Base-by-base conservation (phyloP, 2,888 invertebrate species). In the Empis livida region DNA sequence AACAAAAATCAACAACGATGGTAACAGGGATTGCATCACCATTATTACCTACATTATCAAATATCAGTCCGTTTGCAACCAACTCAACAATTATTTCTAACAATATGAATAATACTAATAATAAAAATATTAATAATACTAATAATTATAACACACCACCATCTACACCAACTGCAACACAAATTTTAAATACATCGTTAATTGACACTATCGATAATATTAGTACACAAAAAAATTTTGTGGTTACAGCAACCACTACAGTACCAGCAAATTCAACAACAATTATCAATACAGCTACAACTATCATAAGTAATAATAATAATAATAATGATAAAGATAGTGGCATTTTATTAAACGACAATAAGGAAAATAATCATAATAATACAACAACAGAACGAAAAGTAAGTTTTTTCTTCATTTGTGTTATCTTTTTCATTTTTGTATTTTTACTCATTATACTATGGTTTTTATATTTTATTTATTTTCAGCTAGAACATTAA, bases 1-100 rank as follows among this genome's bases (percentile, higher is more conserved):
- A 79, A 61, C 64, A 69, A 57, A 71, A 69, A 59, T 67, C 68
- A 57, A 55, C 65, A 35, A 56, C 62, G 46, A 55, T 58, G 52
- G 53, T 61, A 52, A 56, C 55, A 32, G 57, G 58, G 45, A 61
- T 59, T 51, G 55, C 62, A 47, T 65, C 54, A 65, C 65, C 56
- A 67, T 64, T 49, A 65, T 65, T 41, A 67, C 63, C 47, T 63
- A 64, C 56, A 62, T 62, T 48, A 47, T 48, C 44, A 35, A 31
- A 27, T 23, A 42, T 30, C 31, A 37, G 20, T 32, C 39, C 51
- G 45, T 51, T 50, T 20, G 15, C n/a, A 35, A 13, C 41, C 37
- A 32, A 49, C 30, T 44, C 41, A 39, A 30, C 16, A 15, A 13
- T 15, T 11, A 37, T 35, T 27, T n/a, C 10, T n/a, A 45, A 35